Evolutionary conservation across 2,797 vertebrate species (phyloP).

Genomic region (Syngnathus rostellatus): DNA sequence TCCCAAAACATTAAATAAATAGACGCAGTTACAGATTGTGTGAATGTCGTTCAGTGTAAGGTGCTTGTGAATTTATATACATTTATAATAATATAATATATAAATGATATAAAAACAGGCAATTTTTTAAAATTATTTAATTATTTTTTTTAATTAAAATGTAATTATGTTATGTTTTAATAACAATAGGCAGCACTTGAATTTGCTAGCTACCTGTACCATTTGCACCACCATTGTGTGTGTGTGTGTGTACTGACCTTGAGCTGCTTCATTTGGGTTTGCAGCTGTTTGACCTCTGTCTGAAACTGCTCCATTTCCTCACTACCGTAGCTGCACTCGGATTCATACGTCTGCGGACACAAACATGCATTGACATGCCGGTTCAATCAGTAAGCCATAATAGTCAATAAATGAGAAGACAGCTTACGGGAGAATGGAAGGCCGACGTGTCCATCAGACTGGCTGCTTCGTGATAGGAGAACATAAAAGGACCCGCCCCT

Average conservation of each 20-base stretch:
- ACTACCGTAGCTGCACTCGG: conserved; percentile 69
- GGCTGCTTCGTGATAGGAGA: conserved; percentile 82
- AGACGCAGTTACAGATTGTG: not conserved
- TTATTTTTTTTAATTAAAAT: not conserved
- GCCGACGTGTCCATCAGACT: conserved; percentile 84
- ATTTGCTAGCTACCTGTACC: too few species aligned
- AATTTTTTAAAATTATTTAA: too few species aligned
- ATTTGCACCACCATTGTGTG: too few species aligned
- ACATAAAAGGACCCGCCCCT: conserved; percentile 71
- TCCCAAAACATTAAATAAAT: not conserved
- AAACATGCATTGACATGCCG: conserved; percentile 7
- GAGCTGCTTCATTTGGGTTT: conserved; percentile 76
- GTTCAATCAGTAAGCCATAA: not conserved
- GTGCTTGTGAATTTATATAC: too few species aligned
- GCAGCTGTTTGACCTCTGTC: conserved; percentile 73
- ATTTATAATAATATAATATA: too few species aligned
- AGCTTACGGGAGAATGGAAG: conserved; percentile 80
- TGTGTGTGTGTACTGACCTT: conserved; percentile 62
- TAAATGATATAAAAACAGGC: too few species aligned
- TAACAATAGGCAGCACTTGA: too few species aligned
- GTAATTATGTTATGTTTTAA: too few species aligned
- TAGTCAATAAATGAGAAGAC: not conserved
- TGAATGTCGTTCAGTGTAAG: not conserved
- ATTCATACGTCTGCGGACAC: conserved; percentile 67
- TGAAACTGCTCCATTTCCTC: conserved; percentile 82